These are phyloP conservation scores for Rhabdomys pumilio DNA, from an alignment of 2,797 vertebrate species.

Conservation along the genomic window DNA sequence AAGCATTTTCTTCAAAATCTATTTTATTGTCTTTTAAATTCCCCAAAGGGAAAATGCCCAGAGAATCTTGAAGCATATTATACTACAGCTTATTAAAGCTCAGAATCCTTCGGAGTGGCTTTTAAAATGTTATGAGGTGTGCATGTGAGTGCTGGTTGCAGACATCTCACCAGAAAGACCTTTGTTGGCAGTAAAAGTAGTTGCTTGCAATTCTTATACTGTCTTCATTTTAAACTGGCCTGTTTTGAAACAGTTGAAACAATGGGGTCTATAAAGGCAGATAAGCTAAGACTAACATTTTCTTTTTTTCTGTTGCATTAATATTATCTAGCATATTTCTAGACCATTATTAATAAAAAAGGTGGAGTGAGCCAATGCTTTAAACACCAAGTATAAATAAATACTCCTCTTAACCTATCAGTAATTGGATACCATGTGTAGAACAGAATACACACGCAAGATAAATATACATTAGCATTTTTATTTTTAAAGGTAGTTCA, in stretches of 20 bases:
- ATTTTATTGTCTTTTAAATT: slow-evolving; percentile 75
- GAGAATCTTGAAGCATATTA: slow-evolving; percentile 6
- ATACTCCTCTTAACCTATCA: not conserved
- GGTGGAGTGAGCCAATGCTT: not conserved
- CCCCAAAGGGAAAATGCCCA: slow-evolving; percentile 19
- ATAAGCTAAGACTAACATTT: slow-evolving; percentile 23
- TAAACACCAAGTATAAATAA: slow-evolving; percentile 45
- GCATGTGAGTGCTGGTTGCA: not conserved
- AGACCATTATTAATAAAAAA: slow-evolving; percentile 11
- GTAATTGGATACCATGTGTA: slow-evolving; percentile 22
- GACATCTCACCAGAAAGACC: not conserved
- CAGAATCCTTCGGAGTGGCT: slow-evolving; percentile 11
- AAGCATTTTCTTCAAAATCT: slow-evolving; percentile 41
- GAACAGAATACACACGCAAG: slow-evolving; percentile 14
- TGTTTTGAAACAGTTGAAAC: slow-evolving; percentile 59
- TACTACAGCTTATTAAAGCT: not conserved
- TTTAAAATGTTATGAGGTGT: slow-evolving; percentile 48
- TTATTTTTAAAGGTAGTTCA: slow-evolving; percentile 53
- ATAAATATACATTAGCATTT: slow-evolving; percentile 28
- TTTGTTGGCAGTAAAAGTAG: slow-evolving; percentile 21
- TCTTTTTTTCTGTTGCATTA: not conserved
- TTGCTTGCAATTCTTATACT: slow-evolving; percentile 5
- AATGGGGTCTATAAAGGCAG: slow-evolving; percentile 30
- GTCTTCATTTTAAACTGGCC: not conserved
- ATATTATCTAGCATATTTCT: slow-evolving; percentile 42